These are phyloP conservation scores for Syritta pipiens DNA, from an alignment of 2,888 invertebrate species.

Conservation along the genomic window DNA sequence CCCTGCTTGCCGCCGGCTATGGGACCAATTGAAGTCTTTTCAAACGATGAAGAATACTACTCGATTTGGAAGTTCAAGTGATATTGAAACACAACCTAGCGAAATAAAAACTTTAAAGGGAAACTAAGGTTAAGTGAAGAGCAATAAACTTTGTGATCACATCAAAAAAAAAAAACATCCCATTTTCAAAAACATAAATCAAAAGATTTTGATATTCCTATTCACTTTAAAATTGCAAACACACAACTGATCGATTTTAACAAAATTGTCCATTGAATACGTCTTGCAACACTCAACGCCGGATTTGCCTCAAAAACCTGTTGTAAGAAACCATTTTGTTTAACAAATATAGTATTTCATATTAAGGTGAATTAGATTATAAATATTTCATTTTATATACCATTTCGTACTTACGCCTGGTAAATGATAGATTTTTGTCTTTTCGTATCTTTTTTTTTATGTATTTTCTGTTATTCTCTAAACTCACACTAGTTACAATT, in stretches of 20 bases:
- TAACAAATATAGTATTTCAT: slow-evolving; percentile 54
- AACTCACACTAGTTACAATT: slow-evolving; percentile 54
- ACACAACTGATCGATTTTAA: slow-evolving; percentile 22
- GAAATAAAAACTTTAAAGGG: no score
- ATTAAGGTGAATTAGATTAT: slow-evolving; percentile 69
- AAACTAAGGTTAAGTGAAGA: no score
- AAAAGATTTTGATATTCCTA: no score
- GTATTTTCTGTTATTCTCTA: slow-evolving; percentile 40
- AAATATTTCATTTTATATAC: slow-evolving; percentile 78
- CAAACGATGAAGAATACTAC: no score
- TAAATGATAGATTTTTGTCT: slow-evolving; percentile 38
- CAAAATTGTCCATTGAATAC: slow-evolving; percentile 21
- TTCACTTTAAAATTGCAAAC: background rate
- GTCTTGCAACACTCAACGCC: slow-evolving; percentile 55
- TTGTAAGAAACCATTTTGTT: slow-evolving; percentile 67
- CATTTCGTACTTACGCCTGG: slow-evolving; percentile 79
- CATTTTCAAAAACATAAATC: no score
- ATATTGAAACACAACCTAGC: no score
- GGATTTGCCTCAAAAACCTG: slow-evolving; percentile 60
- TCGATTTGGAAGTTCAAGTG: no score
- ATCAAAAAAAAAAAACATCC: no score
- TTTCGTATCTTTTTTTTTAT: no score
- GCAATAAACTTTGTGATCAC: no score
- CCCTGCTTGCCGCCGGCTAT: no score
- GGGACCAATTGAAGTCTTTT: no score